Conservation (phyloP, 1,140 invertebrate species). For the Sinonovacula constricta region DNA sequence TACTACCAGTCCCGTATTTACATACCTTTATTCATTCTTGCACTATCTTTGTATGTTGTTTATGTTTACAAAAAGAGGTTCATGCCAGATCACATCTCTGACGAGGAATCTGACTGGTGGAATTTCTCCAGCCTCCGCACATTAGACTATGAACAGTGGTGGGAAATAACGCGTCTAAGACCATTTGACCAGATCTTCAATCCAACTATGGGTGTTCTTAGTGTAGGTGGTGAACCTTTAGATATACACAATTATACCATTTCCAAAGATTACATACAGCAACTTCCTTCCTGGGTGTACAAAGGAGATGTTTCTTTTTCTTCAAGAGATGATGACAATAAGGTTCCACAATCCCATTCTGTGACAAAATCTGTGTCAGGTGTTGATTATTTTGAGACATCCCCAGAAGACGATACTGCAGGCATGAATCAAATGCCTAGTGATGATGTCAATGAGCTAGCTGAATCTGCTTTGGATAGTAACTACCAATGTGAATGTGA, state of each 20-base stretch:
- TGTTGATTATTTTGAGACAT: too few relatives aligned
- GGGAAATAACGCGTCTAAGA: constrained; percentile 34
- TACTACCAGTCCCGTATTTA: constrained; percentile 59
- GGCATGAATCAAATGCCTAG: constrained; percentile 1
- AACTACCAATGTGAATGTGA: not conserved
- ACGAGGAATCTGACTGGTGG: constrained; percentile 73
- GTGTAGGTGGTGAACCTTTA: constrained; percentile 10
- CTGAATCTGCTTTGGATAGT: not conserved
- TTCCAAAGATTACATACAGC: constrained; percentile 78
- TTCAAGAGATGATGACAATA: constrained; percentile 14
- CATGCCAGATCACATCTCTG: constrained; percentile 60
- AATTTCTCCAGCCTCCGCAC: constrained; percentile 72
- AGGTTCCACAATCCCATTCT: constrained; percentile 1
- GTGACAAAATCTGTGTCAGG: too few relatives aligned
- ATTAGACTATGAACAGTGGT: constrained; percentile 54
- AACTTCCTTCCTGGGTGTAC: constrained; percentile 81
- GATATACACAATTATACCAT: constrained; percentile 22
- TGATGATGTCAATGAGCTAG: not conserved
- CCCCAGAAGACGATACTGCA: not conserved
- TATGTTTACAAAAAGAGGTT: constrained; percentile 55
- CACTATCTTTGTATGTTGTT: constrained; percentile 52
- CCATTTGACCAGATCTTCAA: constrained; percentile 53
- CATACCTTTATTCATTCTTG: constrained; percentile 53
- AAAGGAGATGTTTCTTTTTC: constrained; percentile 25
- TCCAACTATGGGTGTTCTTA: constrained; percentile 33